Base-by-base conservation (phyloP, 2,888 invertebrate genomes). In the Brachyopa scutellaris region DNA sequence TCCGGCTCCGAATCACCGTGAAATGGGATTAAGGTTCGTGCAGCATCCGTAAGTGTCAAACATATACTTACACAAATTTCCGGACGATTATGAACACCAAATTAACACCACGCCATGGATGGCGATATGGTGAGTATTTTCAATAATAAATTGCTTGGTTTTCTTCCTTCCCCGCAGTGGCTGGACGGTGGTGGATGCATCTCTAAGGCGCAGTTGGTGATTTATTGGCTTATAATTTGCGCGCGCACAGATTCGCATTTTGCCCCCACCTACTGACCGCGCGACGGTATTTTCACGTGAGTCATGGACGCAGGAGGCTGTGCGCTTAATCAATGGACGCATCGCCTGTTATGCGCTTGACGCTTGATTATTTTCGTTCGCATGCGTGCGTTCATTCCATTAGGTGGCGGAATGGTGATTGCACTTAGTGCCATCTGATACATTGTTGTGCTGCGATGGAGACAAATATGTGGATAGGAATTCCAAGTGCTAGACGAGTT, bases 211-310 rank as follows among this genome's bases (percentile, higher is more conserved):
- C 72, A 76, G 74, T 74, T 59, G 70, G 72, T 80, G 89, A 88
- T 88, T 88, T 88, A 88, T 88, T 88, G 88, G 87, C 89, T 89
- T 88, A 89, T 89, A 88, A 88, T 88, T 88, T 89, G 89, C 88
- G 87, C 87, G 88, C 88, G 88, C 77, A 66, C 77, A 55, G 77
- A 72, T 70, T 61, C 77, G 26, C 64, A 55, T 23, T 19, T 53
- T 15, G 2, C 49, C 15, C 29, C 40, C 2, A 13, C 7, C 47
- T 9, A 6, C 4, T 5, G 26, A 3, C 6, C 26, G 3, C 6
- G 26, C 6, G 26, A n/a, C n/a, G n/a, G n/a, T n/a, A n/a, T n/a
- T 26, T 26, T 26, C 26, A 6, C n/a, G n/a, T 45, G 47, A 31
- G 53, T 40, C 67, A 59, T 69, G 36, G 42, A 1, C 33, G 29